A percentile compares a stretch with the other conserved stretches of the same genome.
These are phyloP conservation scores for Cantharis flavilabris DNA, from an alignment of 2,888 invertebrate species.

Conservation along the genomic window DNA sequence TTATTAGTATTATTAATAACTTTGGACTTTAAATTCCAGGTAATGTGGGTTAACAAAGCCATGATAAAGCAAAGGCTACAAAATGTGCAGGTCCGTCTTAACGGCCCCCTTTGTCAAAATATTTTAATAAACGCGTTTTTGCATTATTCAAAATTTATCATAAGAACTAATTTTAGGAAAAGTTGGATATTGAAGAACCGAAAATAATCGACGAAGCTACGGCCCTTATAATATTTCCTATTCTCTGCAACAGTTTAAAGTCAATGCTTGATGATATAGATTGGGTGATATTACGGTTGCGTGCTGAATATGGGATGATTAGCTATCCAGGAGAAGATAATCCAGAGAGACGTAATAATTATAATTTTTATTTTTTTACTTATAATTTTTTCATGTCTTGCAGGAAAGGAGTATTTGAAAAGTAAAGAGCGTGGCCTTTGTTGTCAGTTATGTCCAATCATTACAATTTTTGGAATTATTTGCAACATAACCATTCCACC, in stretches of 20 bases:
- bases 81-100: background rate
- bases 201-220: constrained; percentile 53
- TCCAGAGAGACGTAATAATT: constrained; percentile 44
- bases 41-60: background rate
- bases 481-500: constrained; percentile 59
- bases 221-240: constrained; percentile 47
- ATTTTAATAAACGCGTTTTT: background rate
- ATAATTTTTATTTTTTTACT: background rate
- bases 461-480: constrained; percentile 59
- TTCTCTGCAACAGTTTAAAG: constrained; percentile 53
- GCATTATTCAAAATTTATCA: background rate
- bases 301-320: constrained; percentile 51
- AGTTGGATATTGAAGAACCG: constrained; percentile 41
- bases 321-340: constrained; percentile 44
- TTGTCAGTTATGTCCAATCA: constrained; percentile 62
- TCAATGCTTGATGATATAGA: constrained; percentile 53
- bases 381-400: background rate
- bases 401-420: constrained; percentile 56
- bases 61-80: background rate
- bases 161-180: constrained; percentile 38
- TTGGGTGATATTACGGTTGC: constrained; percentile 51
- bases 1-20: background rate
- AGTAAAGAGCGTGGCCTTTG: constrained; percentile 62
- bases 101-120: background rate
- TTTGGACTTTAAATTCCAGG: background rate